These are phyloP conservation scores for Cepaea nemoralis DNA, from an alignment of 1,140 invertebrate genomes.

Conservation along the genomic window DNA sequence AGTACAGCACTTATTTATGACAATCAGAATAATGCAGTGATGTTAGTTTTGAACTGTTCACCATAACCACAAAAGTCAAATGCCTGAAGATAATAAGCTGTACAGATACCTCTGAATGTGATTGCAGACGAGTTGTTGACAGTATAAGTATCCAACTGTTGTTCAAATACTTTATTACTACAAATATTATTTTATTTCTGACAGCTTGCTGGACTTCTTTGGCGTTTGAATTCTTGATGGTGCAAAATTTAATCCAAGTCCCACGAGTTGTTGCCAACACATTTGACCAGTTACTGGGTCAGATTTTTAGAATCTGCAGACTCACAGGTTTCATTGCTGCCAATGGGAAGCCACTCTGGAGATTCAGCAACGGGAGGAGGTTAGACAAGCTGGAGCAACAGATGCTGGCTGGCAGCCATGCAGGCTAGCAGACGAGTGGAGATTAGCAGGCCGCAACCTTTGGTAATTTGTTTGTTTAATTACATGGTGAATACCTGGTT, in stretches of 20 bases:
- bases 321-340: constrained; percentile 66
- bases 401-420: constrained; percentile 66
- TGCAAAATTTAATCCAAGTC: constrained; percentile 70
- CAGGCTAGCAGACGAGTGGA: constrained; percentile 37
- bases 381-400: constrained; percentile 75
- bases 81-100: too few species aligned
- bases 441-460: constrained; percentile 46
- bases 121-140: too few species aligned
- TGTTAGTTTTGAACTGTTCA: too few species aligned
- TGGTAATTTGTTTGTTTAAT: constrained; percentile 21
- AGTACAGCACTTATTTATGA: too few species aligned
- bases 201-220: constrained; percentile 74
- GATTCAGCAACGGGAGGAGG: constrained; percentile 74
- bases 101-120: too few species aligned
- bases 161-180: too few species aligned
- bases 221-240: constrained; percentile 71
- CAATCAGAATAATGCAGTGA: too few species aligned
- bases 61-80: too few species aligned
- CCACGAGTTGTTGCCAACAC: constrained; percentile 72
- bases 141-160: too few species aligned
- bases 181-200: neutral
- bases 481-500: too few species aligned
- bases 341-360: constrained; percentile 75
- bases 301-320: constrained; percentile 71
- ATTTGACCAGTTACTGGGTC: constrained; percentile 69